Evolutionary conservation across 2,113 vertebrate genomes (phyloP).

Genomic region (Hemiprocne comata): DNA sequence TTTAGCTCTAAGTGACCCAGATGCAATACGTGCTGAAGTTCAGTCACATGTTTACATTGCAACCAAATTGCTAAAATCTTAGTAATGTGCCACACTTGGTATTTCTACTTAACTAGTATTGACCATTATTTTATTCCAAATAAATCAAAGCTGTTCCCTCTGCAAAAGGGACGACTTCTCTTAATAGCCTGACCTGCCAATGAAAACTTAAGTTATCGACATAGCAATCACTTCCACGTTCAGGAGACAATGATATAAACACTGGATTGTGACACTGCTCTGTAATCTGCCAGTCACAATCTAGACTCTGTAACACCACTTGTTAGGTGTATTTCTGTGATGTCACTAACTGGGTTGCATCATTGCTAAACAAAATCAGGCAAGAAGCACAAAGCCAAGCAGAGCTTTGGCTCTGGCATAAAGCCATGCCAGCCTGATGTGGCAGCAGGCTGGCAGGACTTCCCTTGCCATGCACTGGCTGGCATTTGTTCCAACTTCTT

Average conservation of each 20-base stretch:
- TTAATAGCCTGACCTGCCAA: background rate
- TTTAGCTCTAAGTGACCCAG: background rate
- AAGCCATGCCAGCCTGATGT: background rate
- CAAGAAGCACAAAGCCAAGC: conserved; percentile 3
- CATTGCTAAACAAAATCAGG: conserved; percentile 2
- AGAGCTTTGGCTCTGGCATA: background rate
- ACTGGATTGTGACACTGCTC: background rate
- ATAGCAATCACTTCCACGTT: conserved; percentile 8
- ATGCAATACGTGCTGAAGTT: background rate
- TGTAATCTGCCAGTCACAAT: conserved; percentile 54
- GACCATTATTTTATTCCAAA: background rate
- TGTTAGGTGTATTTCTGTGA: conserved; percentile 41
- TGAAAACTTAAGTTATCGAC: background rate
- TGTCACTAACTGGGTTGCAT: conserved; percentile 32
- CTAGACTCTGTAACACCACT: conserved; percentile 22
- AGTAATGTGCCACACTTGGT: background rate
- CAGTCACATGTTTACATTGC: background rate
- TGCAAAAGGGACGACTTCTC: background rate
- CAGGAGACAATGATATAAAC: conserved; percentile 50
- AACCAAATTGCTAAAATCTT: background rate
- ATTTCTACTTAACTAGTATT: background rate
- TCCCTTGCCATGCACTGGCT: background rate
- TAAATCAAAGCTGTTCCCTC: background rate
- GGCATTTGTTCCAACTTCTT: background rate
- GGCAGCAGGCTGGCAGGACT: background rate